Base-by-base conservation (phyloP, 2,888 invertebrate species). In the Morpho deidamia region DNA sequence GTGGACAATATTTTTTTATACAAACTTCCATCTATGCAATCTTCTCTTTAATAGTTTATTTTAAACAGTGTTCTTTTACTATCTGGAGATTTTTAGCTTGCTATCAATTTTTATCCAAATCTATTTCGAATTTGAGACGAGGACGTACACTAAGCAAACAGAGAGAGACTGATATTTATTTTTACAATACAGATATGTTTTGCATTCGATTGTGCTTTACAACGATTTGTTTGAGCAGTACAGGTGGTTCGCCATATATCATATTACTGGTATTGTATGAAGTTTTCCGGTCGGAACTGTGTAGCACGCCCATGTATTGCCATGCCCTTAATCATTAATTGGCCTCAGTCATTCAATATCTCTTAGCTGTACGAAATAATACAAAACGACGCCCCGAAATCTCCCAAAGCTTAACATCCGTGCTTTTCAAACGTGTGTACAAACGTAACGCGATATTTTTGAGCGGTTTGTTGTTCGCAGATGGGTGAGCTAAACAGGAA, bases 281-380 rank as follows among this genome's bases (percentile, higher is more conserved):
- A 78, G 71, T 77, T 83, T 88, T 89, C 89, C 89, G 89, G 88
- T 86, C 87, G 87, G 87, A 89, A 87, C 86, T 81, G 72, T 61
- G 69, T 62, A 73, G 70, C 72, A 80, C 85, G 83, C 85, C 86
- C 83, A 81, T 80, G 69, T 70, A 74, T 71, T 72, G 23, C 23
- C 23, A 23, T 23, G 23, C 23, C 23, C 52, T 54, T 49, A 68
- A 64, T 69, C 74, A 83, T 89, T 89, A 89, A 89, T 89, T 89
- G 87, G 81, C 80, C 76, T 64, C 75, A 71, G 78, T 74, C 77
- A 86, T 88, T 85, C 78, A 83, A 87, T 83, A 83, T 84, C 77
- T 75, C 72, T 67, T 76, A 78, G 71, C 68, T 65, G 63, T 65
- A 71, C 67, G 75, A 81, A 81, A 80, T 53, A 12, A 70, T 62